Conservation (phyloP, 1,140 invertebrate species). For the Magallana angulata region DNA sequence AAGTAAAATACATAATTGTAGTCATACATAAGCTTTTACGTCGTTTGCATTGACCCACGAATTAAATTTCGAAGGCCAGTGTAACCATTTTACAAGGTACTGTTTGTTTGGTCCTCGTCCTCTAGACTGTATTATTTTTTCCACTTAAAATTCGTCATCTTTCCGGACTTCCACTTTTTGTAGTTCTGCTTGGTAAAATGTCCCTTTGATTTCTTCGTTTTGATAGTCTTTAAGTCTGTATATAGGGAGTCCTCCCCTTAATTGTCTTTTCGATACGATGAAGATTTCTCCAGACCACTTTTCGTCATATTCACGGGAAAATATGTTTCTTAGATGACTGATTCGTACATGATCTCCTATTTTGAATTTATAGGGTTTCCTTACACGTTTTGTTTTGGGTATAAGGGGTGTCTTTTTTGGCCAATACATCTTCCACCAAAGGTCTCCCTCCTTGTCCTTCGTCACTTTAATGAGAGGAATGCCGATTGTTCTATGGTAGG, state of each 20-base stretch:
- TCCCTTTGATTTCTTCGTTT: constrained; percentile 26
- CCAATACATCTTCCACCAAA: too few species aligned
- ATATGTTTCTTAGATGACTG: neutral
- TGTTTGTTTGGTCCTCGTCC: too few species aligned
- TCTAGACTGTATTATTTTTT: neutral
- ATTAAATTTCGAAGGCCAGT: constrained; percentile 29
- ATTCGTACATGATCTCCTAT: constrained; percentile 37
- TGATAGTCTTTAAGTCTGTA: constrained; percentile 39
- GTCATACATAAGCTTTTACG: too few species aligned
- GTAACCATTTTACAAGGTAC: neutral
- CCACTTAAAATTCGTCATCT: constrained; percentile 45
- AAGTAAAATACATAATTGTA: too few species aligned
- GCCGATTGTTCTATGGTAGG: too few species aligned
- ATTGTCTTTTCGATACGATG: neutral
- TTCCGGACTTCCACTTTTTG: constrained; percentile 39
- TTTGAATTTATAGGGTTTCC: constrained; percentile 29
- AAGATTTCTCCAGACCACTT: constrained; percentile 49
- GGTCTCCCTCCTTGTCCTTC: too few species aligned
- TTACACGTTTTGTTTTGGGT: too few species aligned
- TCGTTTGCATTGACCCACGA: too few species aligned
- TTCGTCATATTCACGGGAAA: constrained; percentile 41
- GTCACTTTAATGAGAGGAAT: too few species aligned
- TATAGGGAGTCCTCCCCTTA: constrained; percentile 15
- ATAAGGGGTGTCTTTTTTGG: too few species aligned
- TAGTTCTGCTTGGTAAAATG: constrained; percentile 42